A percentile compares a stretch with the other conserved stretches of the same genome.
Evolutionary conservation across 2,113 vertebrate genomes (phyloP).

Genomic region (Romanogobio albipinnatus): DNA sequence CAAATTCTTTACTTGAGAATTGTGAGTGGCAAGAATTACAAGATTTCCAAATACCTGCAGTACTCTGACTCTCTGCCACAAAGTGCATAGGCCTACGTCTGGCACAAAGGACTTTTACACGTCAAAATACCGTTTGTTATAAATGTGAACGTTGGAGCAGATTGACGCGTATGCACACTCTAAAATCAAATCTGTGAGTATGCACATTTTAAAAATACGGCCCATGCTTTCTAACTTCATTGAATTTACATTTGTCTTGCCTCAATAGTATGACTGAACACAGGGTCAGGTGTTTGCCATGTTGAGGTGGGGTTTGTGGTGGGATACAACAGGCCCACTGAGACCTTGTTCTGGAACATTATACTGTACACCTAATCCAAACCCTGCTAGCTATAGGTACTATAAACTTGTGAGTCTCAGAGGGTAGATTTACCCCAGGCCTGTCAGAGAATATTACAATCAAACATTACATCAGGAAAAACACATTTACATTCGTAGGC

Average conservation of each 20-base stretch:
- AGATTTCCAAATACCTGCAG: no score
- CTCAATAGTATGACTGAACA: slow-evolving; percentile 35
- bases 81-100: no score
- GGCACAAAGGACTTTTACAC: no score
- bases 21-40: no score
- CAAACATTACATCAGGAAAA: slow-evolving; percentile 53
- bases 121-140: no score
- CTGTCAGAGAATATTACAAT: slow-evolving; percentile 49
- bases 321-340: slow-evolving; percentile 19
- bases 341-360: slow-evolving; percentile 38
- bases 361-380: slow-evolving; percentile 31
- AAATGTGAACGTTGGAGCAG: no score
- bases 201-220: no score
- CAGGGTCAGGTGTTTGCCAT: slow-evolving; percentile 39
- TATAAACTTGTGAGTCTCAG: slow-evolving; percentile 40
- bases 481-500: slow-evolving; percentile 21
- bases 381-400: slow-evolving; percentile 31
- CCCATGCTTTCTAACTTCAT: neutral
- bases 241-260: slow-evolving; percentile 13
- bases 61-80: no score
- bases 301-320: slow-evolving; percentile 29
- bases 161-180: no score
- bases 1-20: no score
- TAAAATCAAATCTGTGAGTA: no score
- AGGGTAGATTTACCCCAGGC: slow-evolving; percentile 45